phyloP scores from a whole-genome alignment of 2,113 vertebrate genomes.

The Pomatorhinus ruficollis region DNA sequence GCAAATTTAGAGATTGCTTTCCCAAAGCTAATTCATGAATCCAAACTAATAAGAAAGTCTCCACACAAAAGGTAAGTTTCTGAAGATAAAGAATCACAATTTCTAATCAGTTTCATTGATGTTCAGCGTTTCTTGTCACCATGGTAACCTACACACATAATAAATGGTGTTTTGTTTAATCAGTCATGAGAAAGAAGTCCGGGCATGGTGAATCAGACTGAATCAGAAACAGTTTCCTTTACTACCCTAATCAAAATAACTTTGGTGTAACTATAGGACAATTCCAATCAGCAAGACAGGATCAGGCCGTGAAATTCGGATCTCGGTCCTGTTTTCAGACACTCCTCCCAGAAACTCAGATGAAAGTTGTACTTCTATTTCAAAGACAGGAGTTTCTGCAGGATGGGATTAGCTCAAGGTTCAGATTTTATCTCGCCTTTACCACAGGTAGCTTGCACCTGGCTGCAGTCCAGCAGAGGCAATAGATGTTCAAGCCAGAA shows the following conservation, averaged over 20 bases:
- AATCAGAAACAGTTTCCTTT: slow-evolving; percentile 49
- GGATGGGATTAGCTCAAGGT: not conserved
- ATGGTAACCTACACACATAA: slow-evolving; percentile 4
- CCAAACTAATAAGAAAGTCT: not conserved
- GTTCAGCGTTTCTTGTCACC: not conserved
- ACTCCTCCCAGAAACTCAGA: not conserved
- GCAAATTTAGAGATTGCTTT: not conserved
- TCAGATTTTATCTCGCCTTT: not conserved
- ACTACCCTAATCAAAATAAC: slow-evolving; percentile 17
- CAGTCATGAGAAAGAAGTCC: slow-evolving; percentile 46
- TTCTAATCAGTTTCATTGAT: slow-evolving; percentile 60
- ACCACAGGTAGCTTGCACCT: not conserved
- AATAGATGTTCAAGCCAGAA: not conserved
- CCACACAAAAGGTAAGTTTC: not conserved
- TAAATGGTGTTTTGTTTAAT: slow-evolving; percentile 61
- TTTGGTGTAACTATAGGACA: slow-evolving; percentile 17
- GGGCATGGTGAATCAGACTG: slow-evolving; percentile 44
- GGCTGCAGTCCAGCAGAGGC: not conserved
- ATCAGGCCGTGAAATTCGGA: not conserved
- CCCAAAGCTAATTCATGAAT: not conserved
- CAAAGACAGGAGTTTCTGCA: not conserved
- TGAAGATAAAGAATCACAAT: slow-evolving; percentile 14
- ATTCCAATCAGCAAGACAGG: not conserved
- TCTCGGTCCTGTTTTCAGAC: not conserved
- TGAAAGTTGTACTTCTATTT: slow-evolving; percentile 20